A percentile compares a stretch with the other conserved stretches of the same genome.
phyloP scores from a whole-genome alignment of 2,797 vertebrate genomes.

The Vultur gryphus region DNA sequence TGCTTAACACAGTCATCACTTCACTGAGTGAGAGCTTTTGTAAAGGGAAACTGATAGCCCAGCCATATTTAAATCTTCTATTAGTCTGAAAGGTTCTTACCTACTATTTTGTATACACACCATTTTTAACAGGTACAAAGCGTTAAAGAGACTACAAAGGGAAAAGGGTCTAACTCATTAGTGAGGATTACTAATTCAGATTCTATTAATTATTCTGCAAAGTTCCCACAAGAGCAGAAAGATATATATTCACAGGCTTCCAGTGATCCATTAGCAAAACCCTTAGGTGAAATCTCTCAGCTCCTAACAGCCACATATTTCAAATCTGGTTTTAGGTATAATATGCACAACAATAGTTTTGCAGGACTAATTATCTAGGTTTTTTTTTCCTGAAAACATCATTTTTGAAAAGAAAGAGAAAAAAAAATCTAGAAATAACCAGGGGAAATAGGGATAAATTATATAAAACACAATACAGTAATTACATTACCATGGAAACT shows the following conservation, averaged over 20 bases:
- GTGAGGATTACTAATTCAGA: background rate
- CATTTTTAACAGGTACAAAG: conserved; percentile 2
- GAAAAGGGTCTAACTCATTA: background rate
- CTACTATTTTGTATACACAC: background rate
- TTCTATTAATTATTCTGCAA: conserved; percentile 18
- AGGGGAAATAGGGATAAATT: background rate
- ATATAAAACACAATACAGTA: background rate
- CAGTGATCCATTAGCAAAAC: background rate
- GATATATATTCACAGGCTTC: background rate
- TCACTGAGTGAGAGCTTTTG: background rate
- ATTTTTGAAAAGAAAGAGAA: background rate
- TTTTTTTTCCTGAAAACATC: background rate
- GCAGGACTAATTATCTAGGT: background rate
- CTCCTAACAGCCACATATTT: background rate
- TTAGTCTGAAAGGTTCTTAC: background rate
- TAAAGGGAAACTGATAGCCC: background rate
- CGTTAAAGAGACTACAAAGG: background rate
- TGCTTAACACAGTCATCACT: background rate
- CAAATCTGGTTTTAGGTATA: background rate
- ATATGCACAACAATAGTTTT: background rate
- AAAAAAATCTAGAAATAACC: background rate
- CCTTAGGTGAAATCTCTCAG: conserved; percentile 5
- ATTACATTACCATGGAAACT: background rate
- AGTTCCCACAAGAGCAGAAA: conserved; percentile 1
- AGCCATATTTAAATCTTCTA: background rate